Conservation (phyloP, 2,113 vertebrate genomes). For the Podilymbus podiceps region DNA sequence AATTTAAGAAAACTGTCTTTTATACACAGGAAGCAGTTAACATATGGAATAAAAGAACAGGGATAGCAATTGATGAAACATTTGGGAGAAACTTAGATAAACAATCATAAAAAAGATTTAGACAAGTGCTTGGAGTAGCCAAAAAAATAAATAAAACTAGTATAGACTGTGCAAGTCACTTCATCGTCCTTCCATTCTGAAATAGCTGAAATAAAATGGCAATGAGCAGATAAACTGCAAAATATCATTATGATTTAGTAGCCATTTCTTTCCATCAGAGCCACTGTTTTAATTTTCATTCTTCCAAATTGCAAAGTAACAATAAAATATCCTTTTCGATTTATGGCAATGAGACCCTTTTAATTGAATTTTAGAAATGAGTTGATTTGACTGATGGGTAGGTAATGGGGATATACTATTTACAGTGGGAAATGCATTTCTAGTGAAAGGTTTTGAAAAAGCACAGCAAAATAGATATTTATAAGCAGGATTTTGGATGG, state of each 20-base stretch:
- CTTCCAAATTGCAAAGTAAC: conserved; percentile 63
- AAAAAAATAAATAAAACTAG: conserved; percentile 56
- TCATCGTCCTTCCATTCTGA: conserved; percentile 42
- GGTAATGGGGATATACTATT: background rate
- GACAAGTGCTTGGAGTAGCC: conserved; percentile 35
- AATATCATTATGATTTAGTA: conserved; percentile 64
- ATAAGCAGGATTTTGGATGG: background rate
- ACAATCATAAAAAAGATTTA: conserved; percentile 63
- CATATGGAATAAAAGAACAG: conserved; percentile 57
- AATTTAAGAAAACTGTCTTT: conserved; percentile 63
- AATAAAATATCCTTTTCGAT: conserved; percentile 21
- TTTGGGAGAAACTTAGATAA: conserved; percentile 64
- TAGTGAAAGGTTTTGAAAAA: conserved; percentile 11
- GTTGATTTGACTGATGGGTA: conserved; percentile 33
- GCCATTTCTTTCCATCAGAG: conserved; percentile 58
- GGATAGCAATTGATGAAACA: conserved; percentile 57
- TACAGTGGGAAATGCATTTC: background rate
- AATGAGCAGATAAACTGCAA: conserved; percentile 59
- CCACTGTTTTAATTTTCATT: conserved; percentile 66
- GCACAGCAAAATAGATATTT: conserved; percentile 5
- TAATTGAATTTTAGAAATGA: conserved; percentile 31
- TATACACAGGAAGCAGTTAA: conserved; percentile 61
- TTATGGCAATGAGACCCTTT: background rate
- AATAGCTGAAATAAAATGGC: conserved; percentile 60
- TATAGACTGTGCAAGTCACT: conserved; percentile 10